A percentile compares a stretch with the other conserved stretches of the same genome.
Evolutionary conservation across 2,888 invertebrate species (phyloP).

Genomic region (Halictus ligatus): DNA sequence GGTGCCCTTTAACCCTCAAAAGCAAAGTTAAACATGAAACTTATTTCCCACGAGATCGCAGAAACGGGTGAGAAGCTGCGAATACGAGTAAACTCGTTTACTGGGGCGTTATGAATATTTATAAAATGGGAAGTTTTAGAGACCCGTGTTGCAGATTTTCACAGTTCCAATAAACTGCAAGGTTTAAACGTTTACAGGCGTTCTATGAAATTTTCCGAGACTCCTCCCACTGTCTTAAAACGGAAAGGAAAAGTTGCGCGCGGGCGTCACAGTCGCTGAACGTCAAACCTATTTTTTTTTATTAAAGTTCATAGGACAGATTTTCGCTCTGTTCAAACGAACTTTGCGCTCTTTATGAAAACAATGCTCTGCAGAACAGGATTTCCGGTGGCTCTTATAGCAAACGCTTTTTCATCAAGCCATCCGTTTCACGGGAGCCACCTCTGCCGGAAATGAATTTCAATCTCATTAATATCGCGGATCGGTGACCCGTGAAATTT

Average conservation of each 20-base stretch:
- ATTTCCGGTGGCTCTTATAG: neutral
- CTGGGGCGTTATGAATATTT: neutral
- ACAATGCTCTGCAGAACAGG: neutral
- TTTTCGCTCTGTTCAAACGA: neutral
- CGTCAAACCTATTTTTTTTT: neutral
- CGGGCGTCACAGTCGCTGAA: neutral
- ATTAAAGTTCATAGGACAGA: slow-evolving; percentile 23
- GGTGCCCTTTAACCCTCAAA: neutral
- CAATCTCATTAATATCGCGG: slow-evolving; percentile 13
- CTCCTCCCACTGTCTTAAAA: neutral
- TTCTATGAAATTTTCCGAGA: neutral
- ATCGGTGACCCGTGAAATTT: slow-evolving; percentile 23
- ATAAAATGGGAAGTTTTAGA: neutral
- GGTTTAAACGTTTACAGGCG: too few species aligned
- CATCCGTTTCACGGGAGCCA: too few species aligned
- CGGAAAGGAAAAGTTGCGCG: neutral
- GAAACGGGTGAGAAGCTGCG: neutral
- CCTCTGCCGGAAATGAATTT: slow-evolving; percentile 22
- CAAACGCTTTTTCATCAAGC: neutral
- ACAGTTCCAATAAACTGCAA: neutral
- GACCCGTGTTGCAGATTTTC: neutral
- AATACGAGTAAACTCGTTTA: neutral
- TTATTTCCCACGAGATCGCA: neutral
- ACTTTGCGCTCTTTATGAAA: slow-evolving; percentile 1
- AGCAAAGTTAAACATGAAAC: neutral